phyloP scores from a whole-genome alignment of 2,113 vertebrate genomes.

The Lasiurus borealis region DNA sequence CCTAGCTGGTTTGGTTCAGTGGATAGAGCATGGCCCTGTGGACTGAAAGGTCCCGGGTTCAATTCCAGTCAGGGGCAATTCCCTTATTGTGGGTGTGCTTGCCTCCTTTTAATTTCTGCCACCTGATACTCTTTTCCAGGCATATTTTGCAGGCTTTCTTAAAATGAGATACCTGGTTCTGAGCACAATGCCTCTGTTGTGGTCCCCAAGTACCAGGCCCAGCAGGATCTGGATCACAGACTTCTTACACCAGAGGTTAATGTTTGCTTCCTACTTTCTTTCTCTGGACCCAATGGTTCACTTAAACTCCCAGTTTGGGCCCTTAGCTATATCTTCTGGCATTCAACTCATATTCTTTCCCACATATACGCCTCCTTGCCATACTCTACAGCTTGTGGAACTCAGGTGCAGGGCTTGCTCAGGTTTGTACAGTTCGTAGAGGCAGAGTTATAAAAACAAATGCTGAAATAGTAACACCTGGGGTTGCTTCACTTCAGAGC shows the following conservation, averaged over 20 bases:
- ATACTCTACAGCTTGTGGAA: not conserved
- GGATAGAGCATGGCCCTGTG: too few relatives aligned
- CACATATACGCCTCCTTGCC: not conserved
- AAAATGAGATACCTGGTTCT: not conserved
- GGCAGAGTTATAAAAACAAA: conserved; percentile 26
- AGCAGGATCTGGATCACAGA: conserved; percentile 21
- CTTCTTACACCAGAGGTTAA: conserved; percentile 26
- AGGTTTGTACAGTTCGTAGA: not conserved
- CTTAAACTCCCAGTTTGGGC: not conserved
- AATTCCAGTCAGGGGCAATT: too few relatives aligned
- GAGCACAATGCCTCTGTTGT: not conserved
- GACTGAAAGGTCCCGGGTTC: too few relatives aligned
- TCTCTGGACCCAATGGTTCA: not conserved
- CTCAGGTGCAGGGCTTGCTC: not conserved
- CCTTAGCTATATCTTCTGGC: not conserved
- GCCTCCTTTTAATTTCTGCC: conserved; percentile 28
- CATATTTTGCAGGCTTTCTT: not conserved
- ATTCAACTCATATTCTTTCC: not conserved
- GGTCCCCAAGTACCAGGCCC: not conserved
- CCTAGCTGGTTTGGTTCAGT: too few relatives aligned
- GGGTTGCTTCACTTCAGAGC: not conserved
- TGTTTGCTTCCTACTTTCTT: conserved; percentile 31
- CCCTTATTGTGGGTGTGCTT: not conserved
- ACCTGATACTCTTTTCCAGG: conserved; percentile 32
- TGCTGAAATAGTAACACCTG: not conserved